Evolutionary conservation across 2,888 invertebrate genomes (phyloP).

Genomic region (Galeopsomyia nigrocyanea): DNA sequence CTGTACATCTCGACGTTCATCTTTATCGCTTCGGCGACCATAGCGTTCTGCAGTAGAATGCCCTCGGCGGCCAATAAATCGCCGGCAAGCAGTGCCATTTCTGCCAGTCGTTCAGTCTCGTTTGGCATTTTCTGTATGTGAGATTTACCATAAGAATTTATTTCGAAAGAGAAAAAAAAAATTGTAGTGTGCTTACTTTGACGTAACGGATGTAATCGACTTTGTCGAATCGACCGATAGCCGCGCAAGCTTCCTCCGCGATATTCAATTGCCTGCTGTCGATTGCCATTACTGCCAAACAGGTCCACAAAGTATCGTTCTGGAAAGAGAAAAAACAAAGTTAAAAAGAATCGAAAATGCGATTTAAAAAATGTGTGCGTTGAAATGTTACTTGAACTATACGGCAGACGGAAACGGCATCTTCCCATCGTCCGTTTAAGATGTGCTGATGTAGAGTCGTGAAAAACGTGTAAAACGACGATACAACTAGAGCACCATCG

Average conservation of each 20-base stretch:
- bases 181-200: conserved; percentile 71
- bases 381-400: conserved; percentile 72
- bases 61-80: conserved; percentile 80
- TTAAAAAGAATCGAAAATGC: no score
- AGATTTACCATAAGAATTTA: not conserved
- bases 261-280: conserved; percentile 87
- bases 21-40: conserved; percentile 79
- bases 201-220: conserved; percentile 87
- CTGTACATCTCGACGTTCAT: conserved; percentile 79
- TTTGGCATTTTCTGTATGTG: conserved; percentile 69
- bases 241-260: conserved; percentile 96
- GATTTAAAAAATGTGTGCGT: conserved; percentile 3
- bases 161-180: not conserved
- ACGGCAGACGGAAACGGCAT: conserved; percentile 85
- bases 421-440: conserved; percentile 84
- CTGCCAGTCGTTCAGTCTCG: conserved; percentile 75
- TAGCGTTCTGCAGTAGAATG: conserved; percentile 77
- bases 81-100: conserved; percentile 78
- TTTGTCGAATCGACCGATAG: conserved; percentile 88
- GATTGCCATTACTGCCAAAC: conserved; percentile 91
- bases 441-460: conserved; percentile 76
- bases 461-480: conserved; percentile 64
- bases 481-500: conserved; percentile 85
- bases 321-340: conserved; percentile 50
- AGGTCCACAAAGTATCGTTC: conserved; percentile 89